A percentile compares a stretch with the other conserved stretches of the same genome.
These are phyloP conservation scores for Setophaga kirtlandii DNA, from an alignment of 2,113 vertebrate species.

Conservation along the genomic window DNA sequence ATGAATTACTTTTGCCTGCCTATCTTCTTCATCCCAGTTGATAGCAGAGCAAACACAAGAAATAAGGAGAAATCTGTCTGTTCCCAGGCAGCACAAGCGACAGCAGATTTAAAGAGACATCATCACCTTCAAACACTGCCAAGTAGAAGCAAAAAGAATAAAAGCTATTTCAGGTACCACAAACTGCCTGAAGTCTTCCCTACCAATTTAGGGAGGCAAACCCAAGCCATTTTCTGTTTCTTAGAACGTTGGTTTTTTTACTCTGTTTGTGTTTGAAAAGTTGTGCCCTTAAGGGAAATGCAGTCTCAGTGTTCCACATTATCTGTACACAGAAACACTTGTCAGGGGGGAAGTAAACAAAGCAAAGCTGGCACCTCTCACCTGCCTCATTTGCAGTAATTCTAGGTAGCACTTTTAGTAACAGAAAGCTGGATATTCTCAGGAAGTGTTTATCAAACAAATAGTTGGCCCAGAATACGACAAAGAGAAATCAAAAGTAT, in stretches of 20 bases:
- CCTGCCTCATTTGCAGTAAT: neutral
- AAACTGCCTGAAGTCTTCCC: neutral
- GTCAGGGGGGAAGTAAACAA: neutral
- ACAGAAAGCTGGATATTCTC: neutral
- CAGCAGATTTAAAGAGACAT: neutral
- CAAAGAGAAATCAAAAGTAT: neutral
- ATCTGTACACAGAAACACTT: neutral
- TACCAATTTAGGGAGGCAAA: neutral
- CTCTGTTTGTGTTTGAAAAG: neutral
- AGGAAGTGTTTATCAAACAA: neutral
- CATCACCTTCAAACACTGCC: neutral
- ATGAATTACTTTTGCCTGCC: neutral
- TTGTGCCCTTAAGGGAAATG: neutral
- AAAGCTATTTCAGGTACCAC: neutral
- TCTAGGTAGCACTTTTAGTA: neutral
- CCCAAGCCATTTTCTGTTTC: neutral
- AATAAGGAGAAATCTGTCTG: neutral
- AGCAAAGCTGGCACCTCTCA: neutral
- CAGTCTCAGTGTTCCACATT: neutral
- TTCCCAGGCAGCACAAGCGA: neutral
- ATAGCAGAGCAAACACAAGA: neutral
- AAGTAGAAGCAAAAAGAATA: neutral
- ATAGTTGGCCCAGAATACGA: neutral
- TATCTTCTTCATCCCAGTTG: neutral
- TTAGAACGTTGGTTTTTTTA: neutral